Conservation (phyloP, 2,888 invertebrate genomes). For the Drosophila diplacantha region DNA sequence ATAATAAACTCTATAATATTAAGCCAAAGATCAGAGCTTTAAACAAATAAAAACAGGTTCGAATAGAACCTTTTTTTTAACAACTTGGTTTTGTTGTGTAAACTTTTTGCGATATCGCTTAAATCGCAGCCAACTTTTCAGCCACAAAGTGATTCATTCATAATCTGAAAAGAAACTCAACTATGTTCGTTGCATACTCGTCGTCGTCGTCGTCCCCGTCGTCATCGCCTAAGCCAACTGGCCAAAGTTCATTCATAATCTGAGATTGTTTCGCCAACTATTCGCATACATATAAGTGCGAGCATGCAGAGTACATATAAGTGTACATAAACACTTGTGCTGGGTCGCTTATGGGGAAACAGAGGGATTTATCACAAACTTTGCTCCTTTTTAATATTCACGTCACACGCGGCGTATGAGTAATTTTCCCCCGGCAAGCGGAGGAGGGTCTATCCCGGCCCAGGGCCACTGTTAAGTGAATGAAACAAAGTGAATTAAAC, state of each 20-base stretch:
- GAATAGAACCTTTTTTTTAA: not conserved
- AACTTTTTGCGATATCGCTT: conserved; percentile 15
- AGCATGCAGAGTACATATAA: not conserved
- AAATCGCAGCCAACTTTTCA: conserved; percentile 22
- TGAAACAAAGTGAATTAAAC: conserved; percentile 37
- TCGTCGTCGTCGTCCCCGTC: not conserved
- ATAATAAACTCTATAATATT: not conserved
- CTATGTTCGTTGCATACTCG: conserved; percentile 22
- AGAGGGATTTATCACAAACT: conserved; percentile 37
- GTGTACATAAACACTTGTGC: conserved; percentile 29
- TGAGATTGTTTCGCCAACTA: conserved; percentile 39
- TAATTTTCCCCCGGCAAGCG: conserved; percentile 45
- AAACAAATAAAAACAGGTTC: not conserved
- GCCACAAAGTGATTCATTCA: conserved; percentile 37
- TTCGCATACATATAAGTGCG: conserved; percentile 11
- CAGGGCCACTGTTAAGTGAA: conserved; percentile 17
- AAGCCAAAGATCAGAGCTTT: not conserved
- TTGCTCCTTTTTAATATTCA: conserved; percentile 39
- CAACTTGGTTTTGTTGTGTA: not conserved
- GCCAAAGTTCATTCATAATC: conserved; percentile 40
- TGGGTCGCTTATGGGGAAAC: conserved; percentile 5
- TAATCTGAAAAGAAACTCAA: conserved; percentile 20
- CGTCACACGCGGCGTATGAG: conserved; percentile 55
- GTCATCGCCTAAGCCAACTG: conserved; percentile 14
- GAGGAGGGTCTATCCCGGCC: not conserved